Evolutionary conservation across 1,140 invertebrate species (phyloP).

Genomic region (Oncopeltus fasciatus): DNA sequence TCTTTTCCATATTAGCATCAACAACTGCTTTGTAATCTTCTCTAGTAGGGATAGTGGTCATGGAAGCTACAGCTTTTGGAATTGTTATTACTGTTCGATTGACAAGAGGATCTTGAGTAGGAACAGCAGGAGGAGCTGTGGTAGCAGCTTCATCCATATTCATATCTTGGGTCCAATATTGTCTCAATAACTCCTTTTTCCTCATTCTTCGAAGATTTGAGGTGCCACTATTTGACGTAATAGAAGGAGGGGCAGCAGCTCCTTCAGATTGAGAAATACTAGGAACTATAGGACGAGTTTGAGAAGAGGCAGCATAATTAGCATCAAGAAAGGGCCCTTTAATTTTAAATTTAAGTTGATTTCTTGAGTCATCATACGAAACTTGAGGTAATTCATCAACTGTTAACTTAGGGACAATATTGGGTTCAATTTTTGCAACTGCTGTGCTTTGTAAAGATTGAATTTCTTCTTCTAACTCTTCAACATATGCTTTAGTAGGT

Average conservation of each 20-base stretch:
- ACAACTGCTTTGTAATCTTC: slow-evolving; percentile 61
- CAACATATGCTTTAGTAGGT: slow-evolving; percentile 50
- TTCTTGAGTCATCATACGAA: slow-evolving; percentile 44
- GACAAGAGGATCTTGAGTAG: slow-evolving; percentile 41
- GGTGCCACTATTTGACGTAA: slow-evolving; percentile 36
- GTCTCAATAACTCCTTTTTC: slow-evolving; percentile 71
- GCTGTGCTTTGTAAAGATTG: slow-evolving; percentile 24
- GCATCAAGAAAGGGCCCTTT: slow-evolving; percentile 72
- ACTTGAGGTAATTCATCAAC: slow-evolving; percentile 27
- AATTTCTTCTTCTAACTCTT: slow-evolving; percentile 58
- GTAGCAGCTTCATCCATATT: slow-evolving; percentile 52
- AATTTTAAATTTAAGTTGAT: slow-evolving; percentile 79
- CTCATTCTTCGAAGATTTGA: slow-evolving; percentile 69
- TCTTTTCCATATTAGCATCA: slow-evolving; percentile 51
- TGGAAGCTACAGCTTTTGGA: slow-evolving; percentile 71
- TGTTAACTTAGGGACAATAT: slow-evolving; percentile 23
- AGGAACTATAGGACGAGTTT: slow-evolving; percentile 35
- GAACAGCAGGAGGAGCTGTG: slow-evolving; percentile 28
- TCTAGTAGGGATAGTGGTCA: slow-evolving; percentile 66
- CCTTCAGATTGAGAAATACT: slow-evolving; percentile 27
- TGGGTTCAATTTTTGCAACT: slow-evolving; percentile 36
- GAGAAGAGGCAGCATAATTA: slow-evolving; percentile 44
- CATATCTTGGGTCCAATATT: slow-evolving; percentile 76
- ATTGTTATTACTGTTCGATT: slow-evolving; percentile 62
- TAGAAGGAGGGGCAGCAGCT: slow-evolving; percentile 27